phyloP scores from a whole-genome alignment of 1,140 invertebrate species.

The Stratiolaelaps scimitus region DNA sequence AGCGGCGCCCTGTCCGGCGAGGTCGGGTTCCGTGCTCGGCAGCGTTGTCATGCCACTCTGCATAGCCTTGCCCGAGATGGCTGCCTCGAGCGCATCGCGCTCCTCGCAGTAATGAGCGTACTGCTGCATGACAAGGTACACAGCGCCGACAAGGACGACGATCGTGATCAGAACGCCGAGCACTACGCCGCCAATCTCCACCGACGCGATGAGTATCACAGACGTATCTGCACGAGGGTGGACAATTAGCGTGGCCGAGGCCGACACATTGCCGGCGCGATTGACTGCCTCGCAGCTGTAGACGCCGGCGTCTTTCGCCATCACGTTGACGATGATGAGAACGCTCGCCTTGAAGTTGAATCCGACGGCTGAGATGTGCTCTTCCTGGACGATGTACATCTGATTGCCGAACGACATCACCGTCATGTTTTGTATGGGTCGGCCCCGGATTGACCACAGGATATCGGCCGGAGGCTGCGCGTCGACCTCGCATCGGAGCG shows the following conservation, averaged over 20 bases:
- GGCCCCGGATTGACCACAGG: slow-evolving; percentile 74
- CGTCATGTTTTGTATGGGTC: slow-evolving; percentile 58
- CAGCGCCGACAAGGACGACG: slow-evolving; percentile 57
- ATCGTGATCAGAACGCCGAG: slow-evolving; percentile 64
- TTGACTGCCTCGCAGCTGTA: slow-evolving; percentile 85
- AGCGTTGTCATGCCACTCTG: no score
- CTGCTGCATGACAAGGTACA: slow-evolving; percentile 43
- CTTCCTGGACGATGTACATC: slow-evolving; percentile 62
- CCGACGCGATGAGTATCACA: slow-evolving; percentile 62
- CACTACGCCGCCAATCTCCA: slow-evolving; percentile 69
- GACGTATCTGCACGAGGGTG: slow-evolving; percentile 51
- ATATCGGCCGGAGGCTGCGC: slow-evolving; percentile 63
- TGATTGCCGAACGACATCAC: slow-evolving; percentile 48
- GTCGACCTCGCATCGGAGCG: slow-evolving; percentile 61
- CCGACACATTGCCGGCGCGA: slow-evolving; percentile 73
- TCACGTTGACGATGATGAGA: slow-evolving; percentile 68
- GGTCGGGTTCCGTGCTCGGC: no score
- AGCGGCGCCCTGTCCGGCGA: no score
- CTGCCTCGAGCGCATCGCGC: no score
- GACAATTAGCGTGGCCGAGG: slow-evolving; percentile 74
- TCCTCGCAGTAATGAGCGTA: no score
- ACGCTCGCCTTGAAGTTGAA: slow-evolving; percentile 57
- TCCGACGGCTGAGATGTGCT: slow-evolving; percentile 42
- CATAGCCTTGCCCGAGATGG: no score
- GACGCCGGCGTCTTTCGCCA: slow-evolving; percentile 69